Percentiles rank a stretch among this genome's conserved stretches.
Conservation (phyloP, 92 coral and sea anemone genomes). For the Porites lobata region DNA sequence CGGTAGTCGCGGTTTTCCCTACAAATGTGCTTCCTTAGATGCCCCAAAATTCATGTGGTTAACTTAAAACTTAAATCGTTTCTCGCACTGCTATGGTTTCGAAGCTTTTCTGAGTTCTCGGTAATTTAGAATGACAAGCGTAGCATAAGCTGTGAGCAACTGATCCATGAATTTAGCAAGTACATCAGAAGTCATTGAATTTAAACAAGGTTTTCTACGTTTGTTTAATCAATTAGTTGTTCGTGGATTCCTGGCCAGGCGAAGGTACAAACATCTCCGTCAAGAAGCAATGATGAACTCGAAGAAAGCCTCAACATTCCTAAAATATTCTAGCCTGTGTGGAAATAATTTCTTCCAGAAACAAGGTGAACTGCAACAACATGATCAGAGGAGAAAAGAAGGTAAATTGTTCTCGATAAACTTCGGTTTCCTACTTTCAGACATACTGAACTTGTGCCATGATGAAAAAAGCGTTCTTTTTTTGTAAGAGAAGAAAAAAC, state of each 20-base stretch:
- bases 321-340: slow-evolving; percentile 50
- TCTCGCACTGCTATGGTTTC: no score
- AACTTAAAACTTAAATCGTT: no score
- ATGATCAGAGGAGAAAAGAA: slow-evolving; percentile 49
- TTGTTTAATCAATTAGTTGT: slow-evolving; percentile 59
- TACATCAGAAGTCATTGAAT: neutral
- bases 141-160: neutral
- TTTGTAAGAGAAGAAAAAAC: neutral
- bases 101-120: neutral
- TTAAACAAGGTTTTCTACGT: neutral
- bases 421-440: neutral
- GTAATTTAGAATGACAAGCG: neutral
- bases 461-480: neutral
- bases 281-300: slow-evolving; percentile 58
- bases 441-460: neutral
- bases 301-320: slow-evolving; percentile 54
- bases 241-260: slow-evolving; percentile 90
- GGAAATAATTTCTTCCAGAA: slow-evolving; percentile 41
- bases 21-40: no score
- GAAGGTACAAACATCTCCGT: slow-evolving; percentile 75
- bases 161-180: neutral
- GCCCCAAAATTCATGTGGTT: no score
- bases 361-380: slow-evolving; percentile 50
- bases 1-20: no score
- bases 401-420: neutral